phyloP scores from a whole-genome alignment of 1,140 invertebrate species.

The Drosophila ercepeae region DNA sequence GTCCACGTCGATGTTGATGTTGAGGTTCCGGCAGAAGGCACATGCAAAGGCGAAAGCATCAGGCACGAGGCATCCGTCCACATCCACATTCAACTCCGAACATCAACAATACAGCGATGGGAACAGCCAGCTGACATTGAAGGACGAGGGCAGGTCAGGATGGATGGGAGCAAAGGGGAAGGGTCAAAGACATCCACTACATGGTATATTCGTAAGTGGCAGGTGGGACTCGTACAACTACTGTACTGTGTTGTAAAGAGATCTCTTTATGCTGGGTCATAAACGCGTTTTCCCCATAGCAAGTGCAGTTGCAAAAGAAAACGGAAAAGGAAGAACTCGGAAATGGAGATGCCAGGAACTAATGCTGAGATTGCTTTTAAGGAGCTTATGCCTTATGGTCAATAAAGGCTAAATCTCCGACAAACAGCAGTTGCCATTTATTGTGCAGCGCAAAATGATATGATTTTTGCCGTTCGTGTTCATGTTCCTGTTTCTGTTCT shows the following conservation, averaged over 20 bases:
- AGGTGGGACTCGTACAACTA: not conserved
- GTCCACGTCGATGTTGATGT: slow-evolving; percentile 16
- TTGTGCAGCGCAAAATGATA: not conserved
- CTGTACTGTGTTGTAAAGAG: not conserved
- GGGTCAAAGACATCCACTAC: not conserved
- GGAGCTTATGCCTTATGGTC: slow-evolving; percentile 9
- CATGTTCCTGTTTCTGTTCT: not conserved
- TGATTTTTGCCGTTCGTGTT: not conserved
- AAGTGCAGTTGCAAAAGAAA: slow-evolving; percentile 2
- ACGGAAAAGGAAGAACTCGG: not conserved
- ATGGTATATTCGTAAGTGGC: not conserved
- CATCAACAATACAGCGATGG: slow-evolving; percentile 12
- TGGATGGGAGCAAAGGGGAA: no score
- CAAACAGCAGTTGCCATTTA: slow-evolving; percentile 14
- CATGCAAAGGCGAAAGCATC: slow-evolving; percentile 7
- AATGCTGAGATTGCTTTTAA: slow-evolving; percentile 9
- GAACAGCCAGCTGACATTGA: slow-evolving; percentile 24
- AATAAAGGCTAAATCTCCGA: slow-evolving; percentile 6
- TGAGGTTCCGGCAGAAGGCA: slow-evolving; percentile 1
- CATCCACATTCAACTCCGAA: not conserved
- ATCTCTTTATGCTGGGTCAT: slow-evolving; percentile 4
- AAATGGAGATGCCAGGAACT: not conserved
- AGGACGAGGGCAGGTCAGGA: not conserved
- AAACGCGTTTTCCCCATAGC: not conserved
- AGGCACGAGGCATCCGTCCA: not conserved